Evolutionary conservation across 2,888 invertebrate genomes (phyloP), one percentile per base, ranked within the genome.

Genomic region (Stenchaetothrips biformis): DNA sequence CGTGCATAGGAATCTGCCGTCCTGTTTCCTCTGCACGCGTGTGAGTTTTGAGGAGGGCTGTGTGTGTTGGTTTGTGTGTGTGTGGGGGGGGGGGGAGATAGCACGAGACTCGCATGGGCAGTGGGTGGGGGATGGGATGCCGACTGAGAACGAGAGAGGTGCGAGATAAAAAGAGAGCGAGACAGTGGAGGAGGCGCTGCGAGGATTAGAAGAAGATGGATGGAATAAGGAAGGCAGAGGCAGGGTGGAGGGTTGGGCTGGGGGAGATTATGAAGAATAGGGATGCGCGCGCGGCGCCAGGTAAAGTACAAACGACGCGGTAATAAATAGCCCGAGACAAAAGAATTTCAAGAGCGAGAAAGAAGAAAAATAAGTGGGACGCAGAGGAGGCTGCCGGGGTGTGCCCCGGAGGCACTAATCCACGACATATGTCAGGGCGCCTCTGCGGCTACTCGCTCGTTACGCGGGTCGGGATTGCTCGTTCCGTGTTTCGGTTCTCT

Each of bases 271-370:
- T 74, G 67, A 25, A 37, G 37, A 37, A 37, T 37, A 37, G n/a
- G n/a, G n/a, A n/a, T n/a, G n/a, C n/a, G 21, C 67, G 67, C 67
- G 0, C 67, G n/a, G n/a, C 37, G 37, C 37, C 37, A 11, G 8
- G 9, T 25, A 74, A 37, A 25, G 67, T 74, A 74, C 67, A 74
- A 74, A 74, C 67, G 67, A 11, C 67, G 67, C 18, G 1, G 21
- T 67, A 67, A 67, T 67, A 67, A 67, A 67, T 67, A 67, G 67
- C 67, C 21, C 7, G 67, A 74, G 67, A 74, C 67, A 74, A 74
- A 74, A 74, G 67, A 74, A 74, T 74, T 74, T 74, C 67, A 74
- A 74, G 4, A 74, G 25, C 37, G 37, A 9, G 13, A 59, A 59
- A 59, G 67, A 53, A 74, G 67, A 74, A 25, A 25, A 25, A 21